Evolutionary conservation across 2,797 vertebrate species (phyloP), one percentile per base, ranked within the genome.

Genomic region (Poecilia gillii): DNA sequence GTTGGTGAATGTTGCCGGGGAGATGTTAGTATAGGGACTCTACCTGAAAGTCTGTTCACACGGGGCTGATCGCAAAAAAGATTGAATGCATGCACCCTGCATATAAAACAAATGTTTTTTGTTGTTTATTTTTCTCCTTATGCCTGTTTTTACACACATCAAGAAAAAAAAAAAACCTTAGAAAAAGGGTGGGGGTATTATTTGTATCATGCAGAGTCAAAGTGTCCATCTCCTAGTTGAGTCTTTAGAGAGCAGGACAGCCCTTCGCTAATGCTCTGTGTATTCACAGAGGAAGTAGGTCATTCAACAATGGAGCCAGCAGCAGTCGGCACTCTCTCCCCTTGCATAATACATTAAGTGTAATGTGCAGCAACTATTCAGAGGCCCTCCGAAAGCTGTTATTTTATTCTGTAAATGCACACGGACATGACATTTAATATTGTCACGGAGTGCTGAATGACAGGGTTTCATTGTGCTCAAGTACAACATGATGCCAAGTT

Each of bases 291-390:
- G 96, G 96, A 98, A 98, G 94, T 99, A 97, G 98, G 97, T 99
- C 98, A 99, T 91, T 96, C 96, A 97, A 98, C 97, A 99, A 98
- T 97, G 96, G 96, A 93, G 92, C 86, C 93, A 94, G 96, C 95
- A 95, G 97, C 97, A 96, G 95, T 96, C 97, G 93, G 95, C 97
- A 96, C 97, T 97, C 96, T 97, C 96, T 95, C 91, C 95, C 96
- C 94, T 97, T 99, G 97, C 97, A 98, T 99, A 97, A 99, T 98
- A 96, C 96, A 99, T 99, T 97, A 97, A 97, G 96, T 96, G 93
- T 97, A 98, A 97, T 97, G 96, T 96, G 97, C 95, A 96, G 96
- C 96, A 96, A 95, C 96, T 95, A 96, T 96, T 97, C 92, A 78
- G 92, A 85, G 94, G 85, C 93, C 94, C 94, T 96, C 96, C 95